These are phyloP conservation scores for Lampris incognitus DNA, from an alignment of 2,113 vertebrate species.

Conservation along the genomic window DNA sequence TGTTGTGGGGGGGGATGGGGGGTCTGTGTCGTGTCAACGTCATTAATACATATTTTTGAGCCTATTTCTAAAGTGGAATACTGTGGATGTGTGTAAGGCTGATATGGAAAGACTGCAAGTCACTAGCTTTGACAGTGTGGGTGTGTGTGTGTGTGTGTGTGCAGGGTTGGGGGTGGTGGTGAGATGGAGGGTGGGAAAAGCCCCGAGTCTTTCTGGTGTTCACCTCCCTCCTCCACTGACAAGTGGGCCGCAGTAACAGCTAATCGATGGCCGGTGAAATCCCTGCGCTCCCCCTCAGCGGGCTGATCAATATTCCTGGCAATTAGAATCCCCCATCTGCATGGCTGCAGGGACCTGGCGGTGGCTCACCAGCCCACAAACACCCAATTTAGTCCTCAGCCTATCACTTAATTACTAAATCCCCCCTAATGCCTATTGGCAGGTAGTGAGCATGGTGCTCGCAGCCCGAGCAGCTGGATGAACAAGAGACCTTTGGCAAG, in stretches of 20 bases:
- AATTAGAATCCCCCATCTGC: constrained; percentile 90
- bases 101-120: constrained; percentile 10
- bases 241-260: constrained; percentile 82
- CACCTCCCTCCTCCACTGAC: constrained; percentile 77
- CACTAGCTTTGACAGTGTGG: constrained; percentile 35
- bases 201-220: constrained; percentile 66
- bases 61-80: no score
- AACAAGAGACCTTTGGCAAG: constrained; percentile 83
- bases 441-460: constrained; percentile 73
- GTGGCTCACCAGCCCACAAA: constrained; percentile 82
- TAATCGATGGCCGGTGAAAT: constrained; percentile 85
- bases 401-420: constrained; percentile 90
- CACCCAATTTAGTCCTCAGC: constrained; percentile 88
- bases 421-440: constrained; percentile 87
- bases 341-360: constrained; percentile 82
- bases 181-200: constrained; percentile 66
- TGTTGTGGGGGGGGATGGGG: background rate
- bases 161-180: constrained; percentile 43
- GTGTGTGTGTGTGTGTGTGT: constrained; percentile 46
- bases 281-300: constrained; percentile 73
- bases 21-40: background rate
- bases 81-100: no score
- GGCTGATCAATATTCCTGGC: constrained; percentile 86
- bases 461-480: constrained; percentile 72
- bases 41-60: background rate